These are phyloP conservation scores for Hypanus sabinus DNA, from an alignment of 2,113 vertebrate genomes.

Conservation along the genomic window DNA sequence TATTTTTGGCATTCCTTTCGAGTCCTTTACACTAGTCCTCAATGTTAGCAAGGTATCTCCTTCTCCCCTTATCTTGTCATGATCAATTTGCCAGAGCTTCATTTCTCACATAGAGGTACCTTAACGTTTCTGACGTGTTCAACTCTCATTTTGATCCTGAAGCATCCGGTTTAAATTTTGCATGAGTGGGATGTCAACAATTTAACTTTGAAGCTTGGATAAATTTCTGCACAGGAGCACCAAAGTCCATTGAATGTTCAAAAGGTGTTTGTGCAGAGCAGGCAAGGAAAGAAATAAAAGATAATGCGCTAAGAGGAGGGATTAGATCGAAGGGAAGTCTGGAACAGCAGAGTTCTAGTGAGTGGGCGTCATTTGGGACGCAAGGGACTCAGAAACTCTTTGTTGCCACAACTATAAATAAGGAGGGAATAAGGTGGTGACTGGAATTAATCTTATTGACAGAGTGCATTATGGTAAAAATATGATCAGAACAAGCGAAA, in stretches of 20 bases:
- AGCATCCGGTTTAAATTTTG: not conserved
- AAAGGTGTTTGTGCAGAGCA: not conserved
- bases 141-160: not conserved
- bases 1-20: not conserved
- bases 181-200: not conserved
- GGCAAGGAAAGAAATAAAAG: not conserved
- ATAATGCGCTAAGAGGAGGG: not conserved
- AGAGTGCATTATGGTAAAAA: not conserved
- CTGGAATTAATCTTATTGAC: not conserved
- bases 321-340: not conserved
- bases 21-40: not conserved
- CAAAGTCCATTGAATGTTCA: not conserved
- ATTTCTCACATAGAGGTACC: not conserved
- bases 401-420: not conserved
- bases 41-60: not conserved
- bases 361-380: not conserved
- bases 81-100: not conserved
- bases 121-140: constrained; percentile 15
- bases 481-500: not conserved
- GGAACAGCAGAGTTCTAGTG: not conserved
- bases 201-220: not conserved
- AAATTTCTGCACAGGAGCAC: not conserved
- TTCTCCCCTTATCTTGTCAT: constrained; percentile 4
- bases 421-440: not conserved
- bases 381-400: not conserved